phyloP scores from a whole-genome alignment of 1,140 invertebrate genomes.

The Leptopilina clavipes region DNA sequence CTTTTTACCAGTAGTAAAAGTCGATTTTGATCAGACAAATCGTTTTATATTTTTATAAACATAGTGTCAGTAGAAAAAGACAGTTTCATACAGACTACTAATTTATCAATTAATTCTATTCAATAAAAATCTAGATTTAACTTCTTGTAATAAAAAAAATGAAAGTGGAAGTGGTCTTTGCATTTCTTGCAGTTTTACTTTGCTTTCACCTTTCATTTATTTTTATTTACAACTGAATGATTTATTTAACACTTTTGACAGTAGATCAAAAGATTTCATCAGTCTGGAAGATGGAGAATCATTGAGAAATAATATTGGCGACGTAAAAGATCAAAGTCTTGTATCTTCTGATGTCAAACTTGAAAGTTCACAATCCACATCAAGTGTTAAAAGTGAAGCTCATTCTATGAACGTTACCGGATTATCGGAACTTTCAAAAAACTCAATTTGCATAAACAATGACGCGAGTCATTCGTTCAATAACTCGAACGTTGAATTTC shows the following conservation, averaged over 20 bases:
- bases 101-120: no score
- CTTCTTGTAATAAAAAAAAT: no score
- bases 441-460: conserved; percentile 23
- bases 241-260: background rate
- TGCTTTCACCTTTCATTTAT: no score
- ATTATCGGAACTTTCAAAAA: background rate
- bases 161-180: no score
- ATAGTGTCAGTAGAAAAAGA: no score
- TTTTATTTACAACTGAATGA: background rate
- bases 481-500: conserved; percentile 13
- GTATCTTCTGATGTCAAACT: conserved; percentile 6
- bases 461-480: background rate
- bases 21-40: no score
- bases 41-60: no score
- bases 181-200: no score
- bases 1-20: no score
- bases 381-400: conserved; percentile 22
- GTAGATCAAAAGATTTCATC: conserved; percentile 2
- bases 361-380: conserved; percentile 12
- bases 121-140: no score
- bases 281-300: background rate
- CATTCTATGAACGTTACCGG: background rate
- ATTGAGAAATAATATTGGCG: background rate
- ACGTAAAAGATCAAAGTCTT: background rate
- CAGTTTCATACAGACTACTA: no score